These are phyloP conservation scores for Cyrtorhinus lividipennis DNA, from an alignment of 1,140 invertebrate genomes.

Conservation along the genomic window DNA sequence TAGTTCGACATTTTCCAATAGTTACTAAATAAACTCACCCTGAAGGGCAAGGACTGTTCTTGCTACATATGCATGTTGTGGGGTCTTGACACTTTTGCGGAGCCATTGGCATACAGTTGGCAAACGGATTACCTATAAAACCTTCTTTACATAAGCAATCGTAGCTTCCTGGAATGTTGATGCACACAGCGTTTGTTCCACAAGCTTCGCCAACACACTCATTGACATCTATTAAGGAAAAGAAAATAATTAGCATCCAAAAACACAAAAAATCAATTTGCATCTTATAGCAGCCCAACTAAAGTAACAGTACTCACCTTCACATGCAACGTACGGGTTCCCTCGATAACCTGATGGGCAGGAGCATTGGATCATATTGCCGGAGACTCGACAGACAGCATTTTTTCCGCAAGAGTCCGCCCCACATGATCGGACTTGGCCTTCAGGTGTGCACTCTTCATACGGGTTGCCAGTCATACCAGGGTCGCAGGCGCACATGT, in stretches of 20 bases:
- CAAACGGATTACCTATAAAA: slow-evolving; percentile 72
- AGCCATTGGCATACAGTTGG: slow-evolving; percentile 52
- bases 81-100: slow-evolving; percentile 51
- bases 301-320: slow-evolving; percentile 32
- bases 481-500: slow-evolving; percentile 67
- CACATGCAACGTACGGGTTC: slow-evolving; percentile 72
- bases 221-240: slow-evolving; percentile 45
- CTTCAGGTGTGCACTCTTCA: slow-evolving; percentile 52
- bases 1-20: background rate
- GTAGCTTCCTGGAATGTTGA: slow-evolving; percentile 73
- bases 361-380: slow-evolving; percentile 58
- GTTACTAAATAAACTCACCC: slow-evolving; percentile 32
- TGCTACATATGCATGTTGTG: slow-evolving; percentile 48
- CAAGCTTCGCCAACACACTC: slow-evolving; percentile 69
- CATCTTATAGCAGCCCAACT: background rate
- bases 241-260: slow-evolving; percentile 10
- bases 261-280: background rate
- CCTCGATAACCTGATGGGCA: slow-evolving; percentile 69
- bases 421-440: slow-evolving; percentile 52
- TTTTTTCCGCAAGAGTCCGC: slow-evolving; percentile 56
- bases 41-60: slow-evolving; percentile 51
- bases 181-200: slow-evolving; percentile 70
- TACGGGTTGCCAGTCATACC: slow-evolving; percentile 79
- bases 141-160: slow-evolving; percentile 72
- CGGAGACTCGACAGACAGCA: slow-evolving; percentile 59